phyloP scores from a whole-genome alignment of 2,797 vertebrate genomes.

The Menidia menidia region DNA sequence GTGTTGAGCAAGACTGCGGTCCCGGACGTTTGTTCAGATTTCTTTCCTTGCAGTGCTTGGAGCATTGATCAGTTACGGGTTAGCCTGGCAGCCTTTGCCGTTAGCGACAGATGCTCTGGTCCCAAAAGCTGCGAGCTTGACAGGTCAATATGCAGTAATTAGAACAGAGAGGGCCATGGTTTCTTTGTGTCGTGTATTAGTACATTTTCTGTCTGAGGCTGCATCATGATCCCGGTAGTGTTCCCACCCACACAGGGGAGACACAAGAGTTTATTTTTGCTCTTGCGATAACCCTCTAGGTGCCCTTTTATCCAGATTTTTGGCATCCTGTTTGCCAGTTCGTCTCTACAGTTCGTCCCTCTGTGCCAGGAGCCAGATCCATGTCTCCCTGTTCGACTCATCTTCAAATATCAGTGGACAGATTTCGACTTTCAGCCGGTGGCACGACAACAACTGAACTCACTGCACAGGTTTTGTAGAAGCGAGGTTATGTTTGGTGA shows the following conservation, averaged over 20 bases:
- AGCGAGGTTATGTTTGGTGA: conserved; percentile 15
- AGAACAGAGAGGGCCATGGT: conserved; percentile 30
- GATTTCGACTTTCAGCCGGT: conserved; percentile 26
- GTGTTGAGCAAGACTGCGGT: neutral
- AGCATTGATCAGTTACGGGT: conserved; percentile 40
- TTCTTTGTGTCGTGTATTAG: conserved; percentile 18
- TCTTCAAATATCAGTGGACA: conserved; percentile 42
- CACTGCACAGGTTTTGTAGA: conserved; percentile 13
- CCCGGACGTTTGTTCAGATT: conserved; percentile 6
- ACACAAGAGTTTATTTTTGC: conserved; percentile 10
- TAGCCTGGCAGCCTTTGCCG: conserved; percentile 45
- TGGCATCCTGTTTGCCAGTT: conserved; percentile 9
- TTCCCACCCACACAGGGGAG: conserved; percentile 5
- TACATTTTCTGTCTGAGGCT: conserved; percentile 25
- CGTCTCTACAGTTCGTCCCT: conserved; percentile 19
- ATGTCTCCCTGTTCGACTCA: conserved; percentile 15
- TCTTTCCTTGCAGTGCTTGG: neutral
- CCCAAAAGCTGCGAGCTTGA: conserved; percentile 50
- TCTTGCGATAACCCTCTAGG: conserved; percentile 11
- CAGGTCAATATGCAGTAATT: conserved; percentile 54
- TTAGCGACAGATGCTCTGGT: conserved; percentile 66
- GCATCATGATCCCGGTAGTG: conserved; percentile 6
- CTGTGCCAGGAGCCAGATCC: conserved; percentile 3
- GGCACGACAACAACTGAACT: conserved; percentile 43
- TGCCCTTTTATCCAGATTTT: conserved; percentile 13